phyloP scores from a whole-genome alignment of 2,888 invertebrate species.

The Encarsia formosa region DNA sequence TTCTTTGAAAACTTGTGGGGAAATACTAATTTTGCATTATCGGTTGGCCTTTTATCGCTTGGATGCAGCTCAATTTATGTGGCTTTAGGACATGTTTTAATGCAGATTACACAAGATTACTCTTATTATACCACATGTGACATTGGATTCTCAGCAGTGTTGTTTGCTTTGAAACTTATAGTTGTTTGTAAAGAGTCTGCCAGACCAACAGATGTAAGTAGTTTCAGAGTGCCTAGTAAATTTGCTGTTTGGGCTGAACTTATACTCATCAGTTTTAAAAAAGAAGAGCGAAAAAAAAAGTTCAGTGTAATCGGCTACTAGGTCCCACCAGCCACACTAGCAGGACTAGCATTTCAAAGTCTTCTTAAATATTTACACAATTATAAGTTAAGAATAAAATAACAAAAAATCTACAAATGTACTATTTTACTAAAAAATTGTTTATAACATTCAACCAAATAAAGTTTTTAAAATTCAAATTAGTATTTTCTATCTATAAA shows the following conservation, averaged over 20 bases:
- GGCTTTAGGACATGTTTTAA: conserved; percentile 49
- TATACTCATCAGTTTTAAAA: too few species aligned
- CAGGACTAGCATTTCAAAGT: too few species aligned
- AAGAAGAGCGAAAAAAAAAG: too few species aligned
- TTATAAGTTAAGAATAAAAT: too few species aligned
- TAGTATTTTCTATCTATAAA: too few species aligned
- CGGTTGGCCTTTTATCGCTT: conserved; percentile 54
- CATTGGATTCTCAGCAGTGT: conserved; percentile 64
- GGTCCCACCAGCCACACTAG: too few species aligned
- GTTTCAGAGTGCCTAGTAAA: conserved; percentile 53
- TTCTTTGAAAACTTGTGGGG: conserved; percentile 57
- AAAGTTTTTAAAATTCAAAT: too few species aligned
- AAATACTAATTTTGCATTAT: conserved; percentile 54
- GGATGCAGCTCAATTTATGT: conserved; percentile 55
- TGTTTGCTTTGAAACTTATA: conserved; percentile 62
- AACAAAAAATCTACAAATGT: too few species aligned
- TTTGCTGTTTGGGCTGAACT: conserved; percentile 62
- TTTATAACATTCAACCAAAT: too few species aligned
- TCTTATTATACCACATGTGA: conserved; percentile 57
- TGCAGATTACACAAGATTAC: conserved; percentile 50
- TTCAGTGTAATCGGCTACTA: too few species aligned
- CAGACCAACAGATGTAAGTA: conserved; percentile 42
- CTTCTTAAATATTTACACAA: too few species aligned
- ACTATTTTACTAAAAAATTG: too few species aligned
- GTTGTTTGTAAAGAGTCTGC: conserved; percentile 48